Evolutionary conservation across 1,140 invertebrate genomes (phyloP).

Genomic region (Bacillus rossius): DNA sequence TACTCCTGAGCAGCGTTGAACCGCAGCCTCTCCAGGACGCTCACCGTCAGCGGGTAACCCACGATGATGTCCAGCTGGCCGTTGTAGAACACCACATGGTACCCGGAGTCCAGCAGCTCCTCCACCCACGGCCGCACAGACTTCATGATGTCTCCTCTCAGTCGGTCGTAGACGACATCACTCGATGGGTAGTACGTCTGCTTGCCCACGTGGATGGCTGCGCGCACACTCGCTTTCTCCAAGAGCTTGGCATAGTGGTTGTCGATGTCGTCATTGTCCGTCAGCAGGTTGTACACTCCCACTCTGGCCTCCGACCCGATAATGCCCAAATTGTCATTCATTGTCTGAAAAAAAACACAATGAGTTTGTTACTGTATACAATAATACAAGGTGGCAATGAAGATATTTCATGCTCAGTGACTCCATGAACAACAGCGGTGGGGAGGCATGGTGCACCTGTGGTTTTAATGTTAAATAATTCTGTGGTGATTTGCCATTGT

Average conservation of each 20-base stretch:
- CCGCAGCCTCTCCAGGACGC: not conserved
- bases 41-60: slow-evolving; percentile 13
- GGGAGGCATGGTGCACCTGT: no score
- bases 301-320: no score
- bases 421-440: no score
- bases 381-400: no score
- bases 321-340: no score
- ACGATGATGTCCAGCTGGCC: slow-evolving; percentile 47
- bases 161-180: slow-evolving; percentile 50
- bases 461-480: no score
- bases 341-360: no score
- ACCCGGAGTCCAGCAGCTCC: slow-evolving; percentile 58
- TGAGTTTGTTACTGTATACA: no score
- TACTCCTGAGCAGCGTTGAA: slow-evolving; percentile 8
- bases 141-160: slow-evolving; percentile 76
- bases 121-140: slow-evolving; percentile 69
- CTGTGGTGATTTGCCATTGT: no score
- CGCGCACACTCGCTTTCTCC: slow-evolving; percentile 52
- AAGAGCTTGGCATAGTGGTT: slow-evolving; percentile 48
- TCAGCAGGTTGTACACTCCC: no score
- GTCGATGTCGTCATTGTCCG: no score
- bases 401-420: no score
- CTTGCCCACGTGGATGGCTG: slow-evolving; percentile 73
- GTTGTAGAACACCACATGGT: slow-evolving; percentile 69
- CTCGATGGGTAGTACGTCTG: slow-evolving; percentile 54